phyloP scores from a whole-genome alignment of 2,888 invertebrate genomes.

The Clitarchus hookeri region DNA sequence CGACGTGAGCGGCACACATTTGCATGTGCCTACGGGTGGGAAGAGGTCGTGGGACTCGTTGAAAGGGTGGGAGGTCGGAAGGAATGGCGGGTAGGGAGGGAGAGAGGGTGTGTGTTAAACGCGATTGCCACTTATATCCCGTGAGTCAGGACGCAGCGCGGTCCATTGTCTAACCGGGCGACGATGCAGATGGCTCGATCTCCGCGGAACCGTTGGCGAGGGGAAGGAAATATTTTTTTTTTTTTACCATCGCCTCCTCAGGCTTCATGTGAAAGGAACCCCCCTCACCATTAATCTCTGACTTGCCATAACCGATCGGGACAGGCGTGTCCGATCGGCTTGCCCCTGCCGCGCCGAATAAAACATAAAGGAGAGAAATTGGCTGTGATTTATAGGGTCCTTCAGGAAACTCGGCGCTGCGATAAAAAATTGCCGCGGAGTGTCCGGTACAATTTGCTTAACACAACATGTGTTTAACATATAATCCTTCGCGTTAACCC shows the following conservation, averaged over 20 bases:
- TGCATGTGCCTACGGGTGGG: not conserved
- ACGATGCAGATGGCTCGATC: not conserved
- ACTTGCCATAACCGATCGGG: not conserved
- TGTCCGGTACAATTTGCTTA: not conserved
- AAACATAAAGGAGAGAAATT: slow-evolving; percentile 14
- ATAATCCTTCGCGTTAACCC: not conserved
- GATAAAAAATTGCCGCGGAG: not conserved
- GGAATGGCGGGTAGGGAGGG: too few species aligned
- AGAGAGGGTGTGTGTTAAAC: not conserved
- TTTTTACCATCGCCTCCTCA: not conserved
- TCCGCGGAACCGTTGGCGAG: not conserved
- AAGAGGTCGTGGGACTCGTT: not conserved
- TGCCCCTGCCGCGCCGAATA: not conserved
- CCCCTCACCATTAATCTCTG: not conserved
- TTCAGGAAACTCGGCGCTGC: not conserved
- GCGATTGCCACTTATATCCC: not conserved
- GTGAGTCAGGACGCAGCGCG: not conserved
- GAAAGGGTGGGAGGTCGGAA: not conserved
- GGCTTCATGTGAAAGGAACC: not conserved
- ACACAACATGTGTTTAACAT: not conserved
- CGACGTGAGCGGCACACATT: not conserved
- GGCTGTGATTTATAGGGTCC: slow-evolving; percentile 5
- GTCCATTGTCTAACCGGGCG: not conserved
- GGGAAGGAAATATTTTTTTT: not conserved
- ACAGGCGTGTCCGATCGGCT: slow-evolving; percentile 4